Base-by-base conservation (phyloP, 2,113 vertebrate species). In the Orientallactaga bullata region DNA sequence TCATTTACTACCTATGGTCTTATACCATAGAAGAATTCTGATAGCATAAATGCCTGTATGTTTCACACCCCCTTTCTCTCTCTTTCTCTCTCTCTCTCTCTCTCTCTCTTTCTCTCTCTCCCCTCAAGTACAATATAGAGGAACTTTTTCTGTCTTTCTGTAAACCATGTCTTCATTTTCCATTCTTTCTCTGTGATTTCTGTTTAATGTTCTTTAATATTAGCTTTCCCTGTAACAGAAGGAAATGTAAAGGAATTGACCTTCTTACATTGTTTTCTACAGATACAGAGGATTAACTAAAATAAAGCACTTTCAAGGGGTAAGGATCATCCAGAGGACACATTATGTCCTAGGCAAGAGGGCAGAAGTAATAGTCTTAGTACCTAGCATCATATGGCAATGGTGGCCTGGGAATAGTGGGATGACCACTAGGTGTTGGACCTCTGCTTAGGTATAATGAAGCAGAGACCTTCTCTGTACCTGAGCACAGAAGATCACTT, bases 181-280 rank as follows among this genome's bases (percentile, higher is more conserved):
- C 18, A 76, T 26, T 60, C 65, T 95, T 92, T 35, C 65, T 83
- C 85, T 92, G 24, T 83, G 35, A 85, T 73, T 73, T 96, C 51
- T 88, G 5, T 60, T 91, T 16, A 74, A 1, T 86, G 30, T 88
- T 90, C 26, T 74, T 92, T 76, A 93, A 74, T 85, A 69, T 47
- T 79, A 42, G 16, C 61, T 91, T 93, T 92, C 76, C 39, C 71
- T 79, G 15, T 85, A 94, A 92, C 30, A 90, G 90, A 93, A 91
- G 23, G 63, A 76, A 91, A 72, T 92, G 83, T 42, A 61, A 93
- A 37, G 66, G 61, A 90, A 85, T 51, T 95, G 55, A 83, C 79
- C 28, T 94, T 78, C 79, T 74, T 85, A 28, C 55, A 42, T 93
- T 94, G 47, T 82, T 96, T 85, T 79, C 42, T 91, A 61, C 8